phyloP scores from a whole-genome alignment of 2,113 vertebrate species.

The Choloepus hoffmanni region DNA sequence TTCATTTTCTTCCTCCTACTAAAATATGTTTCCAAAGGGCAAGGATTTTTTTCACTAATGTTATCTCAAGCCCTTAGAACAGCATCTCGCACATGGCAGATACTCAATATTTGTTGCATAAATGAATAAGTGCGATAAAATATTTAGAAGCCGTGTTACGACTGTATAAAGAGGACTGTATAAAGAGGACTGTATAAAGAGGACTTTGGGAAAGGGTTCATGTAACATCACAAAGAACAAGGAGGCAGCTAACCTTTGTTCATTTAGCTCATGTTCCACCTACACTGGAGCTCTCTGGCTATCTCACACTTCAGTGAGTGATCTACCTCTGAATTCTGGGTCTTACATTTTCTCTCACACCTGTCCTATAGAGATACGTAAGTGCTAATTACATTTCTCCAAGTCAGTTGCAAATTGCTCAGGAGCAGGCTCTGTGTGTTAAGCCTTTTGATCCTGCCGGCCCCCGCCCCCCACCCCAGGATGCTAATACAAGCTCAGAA shows the following conservation, averaged over 20 bases:
- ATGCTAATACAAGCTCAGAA: not conserved
- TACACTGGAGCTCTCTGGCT: not conserved
- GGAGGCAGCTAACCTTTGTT: not conserved
- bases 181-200: not conserved
- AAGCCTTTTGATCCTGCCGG: not conserved
- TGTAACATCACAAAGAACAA: not conserved
- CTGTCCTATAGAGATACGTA: not conserved
- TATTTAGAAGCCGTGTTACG: conserved; percentile 14
- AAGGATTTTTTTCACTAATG: not conserved
- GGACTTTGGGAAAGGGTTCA: not conserved
- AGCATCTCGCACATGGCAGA: not conserved
- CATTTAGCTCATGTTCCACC: not conserved
- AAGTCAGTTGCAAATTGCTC: not conserved
- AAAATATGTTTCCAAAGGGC: not conserved
- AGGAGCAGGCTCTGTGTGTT: not conserved
- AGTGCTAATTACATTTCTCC: not conserved
- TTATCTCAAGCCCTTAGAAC: not conserved
- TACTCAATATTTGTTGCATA: not conserved
- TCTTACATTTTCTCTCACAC: not conserved
- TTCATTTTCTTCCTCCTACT: not conserved
- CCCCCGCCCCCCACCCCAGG: not conserved
- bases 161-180: not conserved
- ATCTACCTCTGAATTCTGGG: not conserved
- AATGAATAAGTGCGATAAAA: not conserved
- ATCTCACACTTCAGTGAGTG: not conserved